These are phyloP conservation scores for Urocynchramus pylzowi DNA, from an alignment of 2,113 vertebrate species.

Conservation along the genomic window DNA sequence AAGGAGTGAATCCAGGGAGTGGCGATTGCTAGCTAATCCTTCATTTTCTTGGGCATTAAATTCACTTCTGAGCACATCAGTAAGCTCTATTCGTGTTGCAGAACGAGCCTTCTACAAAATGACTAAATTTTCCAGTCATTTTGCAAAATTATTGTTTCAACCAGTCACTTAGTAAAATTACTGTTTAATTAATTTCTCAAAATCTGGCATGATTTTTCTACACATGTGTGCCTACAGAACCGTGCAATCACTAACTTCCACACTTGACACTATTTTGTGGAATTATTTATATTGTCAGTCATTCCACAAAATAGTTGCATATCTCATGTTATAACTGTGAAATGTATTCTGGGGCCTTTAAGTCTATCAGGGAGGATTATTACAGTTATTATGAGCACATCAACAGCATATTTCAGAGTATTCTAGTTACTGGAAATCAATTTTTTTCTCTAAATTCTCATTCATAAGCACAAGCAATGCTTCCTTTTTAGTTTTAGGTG, in stretches of 20 bases:
- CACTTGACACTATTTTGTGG: neutral
- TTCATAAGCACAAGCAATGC: neutral
- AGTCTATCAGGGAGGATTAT: neutral
- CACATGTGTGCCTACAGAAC: neutral
- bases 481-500: neutral
- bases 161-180: neutral
- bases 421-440: neutral
- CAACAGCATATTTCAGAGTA: neutral
- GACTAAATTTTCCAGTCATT: neutral
- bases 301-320: neutral
- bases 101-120: neutral
- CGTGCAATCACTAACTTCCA: neutral
- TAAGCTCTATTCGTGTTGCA: neutral
- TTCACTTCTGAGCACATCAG: neutral
- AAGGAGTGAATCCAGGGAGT: neutral
- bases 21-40: neutral
- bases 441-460: neutral
- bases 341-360: neutral
- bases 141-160: neutral
- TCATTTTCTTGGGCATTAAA: neutral
- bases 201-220: neutral
- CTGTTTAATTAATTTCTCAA: neutral
- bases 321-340: neutral
- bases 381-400: neutral
- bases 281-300: neutral